These are phyloP conservation scores for Eueremaeus valkanovi DNA, from an alignment of 2,888 invertebrate genomes.

Conservation along the genomic window DNA sequence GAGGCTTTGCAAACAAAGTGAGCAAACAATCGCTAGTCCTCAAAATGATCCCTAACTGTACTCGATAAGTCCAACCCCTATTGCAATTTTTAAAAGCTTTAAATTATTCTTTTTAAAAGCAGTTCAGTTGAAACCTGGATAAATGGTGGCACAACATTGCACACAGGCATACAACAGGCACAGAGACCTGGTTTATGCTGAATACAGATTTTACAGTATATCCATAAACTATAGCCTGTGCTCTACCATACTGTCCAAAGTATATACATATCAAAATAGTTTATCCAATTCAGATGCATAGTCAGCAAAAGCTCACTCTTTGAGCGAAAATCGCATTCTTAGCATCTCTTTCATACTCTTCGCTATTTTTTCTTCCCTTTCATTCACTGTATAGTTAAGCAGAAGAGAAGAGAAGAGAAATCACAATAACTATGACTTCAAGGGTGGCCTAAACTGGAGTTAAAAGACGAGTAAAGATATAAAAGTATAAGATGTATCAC, in stretches of 20 bases:
- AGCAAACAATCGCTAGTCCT: slow-evolving; percentile 31
- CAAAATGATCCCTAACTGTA: slow-evolving; percentile 34
- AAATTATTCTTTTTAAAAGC: slow-evolving; percentile 35
- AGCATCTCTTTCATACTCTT: slow-evolving; percentile 20
- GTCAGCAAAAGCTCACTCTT: slow-evolving; percentile 21
- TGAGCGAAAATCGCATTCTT: slow-evolving; percentile 9
- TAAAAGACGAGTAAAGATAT: slow-evolving; percentile 28
- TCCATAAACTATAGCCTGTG: too few species aligned
- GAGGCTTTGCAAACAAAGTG: slow-evolving; percentile 23
- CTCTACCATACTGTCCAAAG: background rate
- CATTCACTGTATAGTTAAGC: slow-evolving; percentile 16
- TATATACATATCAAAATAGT: slow-evolving; percentile 19
- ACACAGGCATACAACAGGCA: background rate
- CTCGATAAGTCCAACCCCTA: slow-evolving; percentile 29
- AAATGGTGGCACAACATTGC: background rate
- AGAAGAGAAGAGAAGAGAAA: slow-evolving; percentile 11
- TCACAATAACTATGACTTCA: slow-evolving; percentile 29
- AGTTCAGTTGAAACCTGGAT: slow-evolving; percentile 19
- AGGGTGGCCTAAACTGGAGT: slow-evolving; percentile 31
- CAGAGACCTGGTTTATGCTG: too few species aligned
- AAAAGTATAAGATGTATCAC: slow-evolving; percentile 28
- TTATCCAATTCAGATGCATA: slow-evolving; percentile 25
- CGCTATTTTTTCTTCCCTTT: background rate
- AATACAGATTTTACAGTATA: too few species aligned
- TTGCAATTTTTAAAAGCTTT: slow-evolving; percentile 27